Conservation (phyloP, 1,140 invertebrate species). For the Melanaphis sacchari region DNA sequence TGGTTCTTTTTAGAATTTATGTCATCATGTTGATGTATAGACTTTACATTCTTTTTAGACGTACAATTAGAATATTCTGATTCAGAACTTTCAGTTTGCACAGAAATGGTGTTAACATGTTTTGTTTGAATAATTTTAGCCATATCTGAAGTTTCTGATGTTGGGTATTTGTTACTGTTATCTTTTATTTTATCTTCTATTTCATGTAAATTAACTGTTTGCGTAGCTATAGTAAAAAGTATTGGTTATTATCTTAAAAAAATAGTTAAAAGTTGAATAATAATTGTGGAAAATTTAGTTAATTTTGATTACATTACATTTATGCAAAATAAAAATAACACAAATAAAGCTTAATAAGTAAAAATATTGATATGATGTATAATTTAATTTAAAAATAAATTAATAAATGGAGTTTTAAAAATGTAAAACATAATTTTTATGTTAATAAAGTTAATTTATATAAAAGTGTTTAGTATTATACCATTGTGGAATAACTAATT, state of each 20-base stretch:
- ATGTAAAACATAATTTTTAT: neutral
- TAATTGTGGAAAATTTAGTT: neutral
- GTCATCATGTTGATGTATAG: neutral
- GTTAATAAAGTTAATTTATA: neutral
- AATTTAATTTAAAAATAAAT: neutral
- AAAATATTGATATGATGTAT: too few relatives aligned
- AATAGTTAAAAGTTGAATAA: neutral
- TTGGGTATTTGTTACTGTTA: neutral
- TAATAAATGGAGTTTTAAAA: neutral
- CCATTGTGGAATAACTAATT: neutral
- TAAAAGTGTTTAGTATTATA: neutral
- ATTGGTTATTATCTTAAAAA: neutral
- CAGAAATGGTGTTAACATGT: neutral
- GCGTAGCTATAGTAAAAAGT: conserved; percentile 25
- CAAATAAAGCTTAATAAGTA: too few relatives aligned
- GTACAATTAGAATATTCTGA: neutral
- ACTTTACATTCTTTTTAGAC: neutral
- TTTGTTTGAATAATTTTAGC: neutral
- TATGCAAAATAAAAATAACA: too few relatives aligned
- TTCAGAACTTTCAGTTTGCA: neutral
- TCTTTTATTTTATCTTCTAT: conserved; percentile 13
- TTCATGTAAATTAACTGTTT: conserved; percentile 34
- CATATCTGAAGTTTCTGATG: neutral
- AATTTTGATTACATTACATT: too few relatives aligned
- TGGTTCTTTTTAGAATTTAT: neutral